Percentiles rank a stretch among this genome's conserved stretches.
Evolutionary conservation across 2,888 invertebrate genomes (phyloP).

Genomic region (Nyleta sp.): DNA sequence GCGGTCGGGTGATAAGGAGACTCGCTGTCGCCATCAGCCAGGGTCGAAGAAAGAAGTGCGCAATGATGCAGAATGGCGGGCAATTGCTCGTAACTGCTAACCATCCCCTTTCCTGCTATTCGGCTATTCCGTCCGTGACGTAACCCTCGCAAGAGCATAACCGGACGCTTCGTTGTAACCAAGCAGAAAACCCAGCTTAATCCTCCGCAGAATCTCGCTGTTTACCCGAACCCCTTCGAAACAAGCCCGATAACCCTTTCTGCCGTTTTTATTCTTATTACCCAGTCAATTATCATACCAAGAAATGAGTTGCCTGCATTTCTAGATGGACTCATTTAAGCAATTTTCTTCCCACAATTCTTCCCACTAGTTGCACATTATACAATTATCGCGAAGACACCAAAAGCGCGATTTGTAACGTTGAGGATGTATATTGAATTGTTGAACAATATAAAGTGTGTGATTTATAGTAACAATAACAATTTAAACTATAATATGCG

Average conservation of each 20-base stretch:
- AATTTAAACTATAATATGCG: no score
- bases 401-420: no score
- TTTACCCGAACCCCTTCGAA: constrained; percentile 62
- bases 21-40: constrained; percentile 57
- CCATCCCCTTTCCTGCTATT: constrained; percentile 68
- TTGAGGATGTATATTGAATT: no score
- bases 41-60: constrained; percentile 71
- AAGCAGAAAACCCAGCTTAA: constrained; percentile 71
- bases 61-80: constrained; percentile 77
- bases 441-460: no score
- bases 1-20: constrained; percentile 42
- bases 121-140: constrained; percentile 53
- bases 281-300: constrained; percentile 31
- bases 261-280: constrained; percentile 67
- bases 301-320: constrained; percentile 24
- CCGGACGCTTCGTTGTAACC: constrained; percentile 62
- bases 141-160: constrained; percentile 60
- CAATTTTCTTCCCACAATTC: no score
- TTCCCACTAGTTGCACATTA: no score
- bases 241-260: constrained; percentile 69
- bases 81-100: constrained; percentile 74
- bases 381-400: no score
- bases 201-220: constrained; percentile 58
- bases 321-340: background rate
- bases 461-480: no score